Evolutionary conservation across 2,888 invertebrate genomes (phyloP).

Genomic region (Lasius platythorax): DNA sequence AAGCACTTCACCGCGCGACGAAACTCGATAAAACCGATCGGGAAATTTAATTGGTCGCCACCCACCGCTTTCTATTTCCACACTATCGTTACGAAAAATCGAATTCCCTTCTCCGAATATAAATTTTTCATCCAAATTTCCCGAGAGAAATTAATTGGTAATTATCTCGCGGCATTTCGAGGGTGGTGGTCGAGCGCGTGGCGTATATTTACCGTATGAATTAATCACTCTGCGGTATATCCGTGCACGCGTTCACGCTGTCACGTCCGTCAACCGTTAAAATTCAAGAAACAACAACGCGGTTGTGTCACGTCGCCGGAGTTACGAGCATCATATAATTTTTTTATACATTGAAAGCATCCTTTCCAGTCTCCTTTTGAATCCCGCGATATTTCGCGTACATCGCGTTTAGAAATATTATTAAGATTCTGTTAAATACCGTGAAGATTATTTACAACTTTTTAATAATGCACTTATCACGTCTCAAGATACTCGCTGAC

Average conservation of each 20-base stretch:
- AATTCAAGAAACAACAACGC: conserved; percentile 19
- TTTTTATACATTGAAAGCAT: not conserved
- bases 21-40: conserved; percentile 45
- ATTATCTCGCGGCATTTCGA: conserved; percentile 51
- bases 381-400: not conserved
- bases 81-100: conserved; percentile 27
- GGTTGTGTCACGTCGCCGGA: not conserved
- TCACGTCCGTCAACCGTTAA: conserved; percentile 20
- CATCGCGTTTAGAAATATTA: not conserved
- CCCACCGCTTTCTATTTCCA: not conserved
- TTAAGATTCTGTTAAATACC: no score
- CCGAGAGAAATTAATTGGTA: conserved; percentile 56
- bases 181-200: conserved; percentile 13
- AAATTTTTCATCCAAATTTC: conserved; percentile 36
- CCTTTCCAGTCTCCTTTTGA: not conserved
- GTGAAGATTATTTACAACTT: not conserved
- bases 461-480: not conserved
- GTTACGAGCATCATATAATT: not conserved
- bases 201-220: conserved; percentile 63
- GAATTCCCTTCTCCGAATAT: not conserved
- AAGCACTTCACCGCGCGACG: conserved; percentile 5
- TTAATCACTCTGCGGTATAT: conserved; percentile 48
- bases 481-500: conserved; percentile 4
- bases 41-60: conserved; percentile 47
- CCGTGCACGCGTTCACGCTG: conserved; percentile 6